Conservation (phyloP, 2,797 vertebrate species). For the Podarcis siculus region DNA sequence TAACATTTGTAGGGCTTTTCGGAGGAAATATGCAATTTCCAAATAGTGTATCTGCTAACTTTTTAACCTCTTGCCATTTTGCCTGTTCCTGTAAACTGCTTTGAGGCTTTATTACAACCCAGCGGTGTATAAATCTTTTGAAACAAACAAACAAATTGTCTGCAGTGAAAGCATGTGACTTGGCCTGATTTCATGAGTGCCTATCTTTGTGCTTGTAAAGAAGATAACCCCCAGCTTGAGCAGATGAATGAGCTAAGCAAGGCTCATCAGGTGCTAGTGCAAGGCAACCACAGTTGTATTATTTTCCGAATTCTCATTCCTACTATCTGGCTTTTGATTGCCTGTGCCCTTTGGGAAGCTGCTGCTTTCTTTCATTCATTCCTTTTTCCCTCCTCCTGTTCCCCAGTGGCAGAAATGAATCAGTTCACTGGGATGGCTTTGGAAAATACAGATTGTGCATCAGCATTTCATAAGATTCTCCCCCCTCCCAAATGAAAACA, state of each 20-base stretch:
- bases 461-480: background rate
- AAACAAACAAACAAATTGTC: too few relatives aligned
- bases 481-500: background rate
- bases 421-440: background rate
- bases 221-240: background rate
- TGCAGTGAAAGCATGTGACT: too few relatives aligned
- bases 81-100: too few relatives aligned
- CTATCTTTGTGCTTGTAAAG: background rate
- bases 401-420: slow-evolving; percentile 7
- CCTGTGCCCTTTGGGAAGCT: background rate
- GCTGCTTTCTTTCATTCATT: background rate
- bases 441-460: slow-evolving; percentile 11
- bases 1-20: background rate
- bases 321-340: background rate
- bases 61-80: background rate
- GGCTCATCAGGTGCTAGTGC: background rate
- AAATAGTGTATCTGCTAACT: background rate
- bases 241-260: background rate
- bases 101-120: too few relatives aligned
- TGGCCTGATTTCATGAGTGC: background rate
- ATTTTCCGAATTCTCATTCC: background rate
- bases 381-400: background rate
- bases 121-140: too few relatives aligned
- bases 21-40: background rate
- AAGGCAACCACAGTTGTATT: background rate